A percentile compares a stretch with the other conserved stretches of the same genome.
These are phyloP conservation scores for Drosophila multiciliata DNA, from an alignment of 2,888 invertebrate species.

Conservation along the genomic window DNA sequence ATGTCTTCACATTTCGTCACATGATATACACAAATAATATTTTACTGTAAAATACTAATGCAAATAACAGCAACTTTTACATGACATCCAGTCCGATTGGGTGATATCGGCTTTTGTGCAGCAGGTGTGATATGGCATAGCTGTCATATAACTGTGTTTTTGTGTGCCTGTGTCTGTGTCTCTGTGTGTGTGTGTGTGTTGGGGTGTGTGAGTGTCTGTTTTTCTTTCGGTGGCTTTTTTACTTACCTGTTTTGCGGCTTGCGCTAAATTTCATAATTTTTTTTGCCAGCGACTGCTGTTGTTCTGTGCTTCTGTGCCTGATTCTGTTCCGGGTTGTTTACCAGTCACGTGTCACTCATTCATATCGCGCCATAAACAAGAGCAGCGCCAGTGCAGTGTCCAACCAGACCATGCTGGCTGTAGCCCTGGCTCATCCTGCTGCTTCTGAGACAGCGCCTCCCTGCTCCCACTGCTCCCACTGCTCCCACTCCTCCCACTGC, in stretches of 20 bases:
- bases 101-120: slow-evolving; percentile 48
- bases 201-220: slow-evolving; percentile 12
- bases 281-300: slow-evolving; percentile 38
- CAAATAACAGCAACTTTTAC: background rate
- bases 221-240: slow-evolving; percentile 31
- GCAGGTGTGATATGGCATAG: slow-evolving; percentile 75
- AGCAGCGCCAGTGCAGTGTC: slow-evolving; percentile 33
- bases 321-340: slow-evolving; percentile 46
- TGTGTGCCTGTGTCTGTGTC: slow-evolving; percentile 10
- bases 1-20: background rate
- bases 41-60: background rate
- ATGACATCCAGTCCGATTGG: slow-evolving; percentile 20
- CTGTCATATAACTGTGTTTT: slow-evolving; percentile 48
- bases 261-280: slow-evolving; percentile 80
- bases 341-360: slow-evolving; percentile 78
- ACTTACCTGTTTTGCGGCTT: slow-evolving; percentile 57
- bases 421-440: background rate
- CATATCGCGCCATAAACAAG: slow-evolving; percentile 77
- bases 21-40: background rate
- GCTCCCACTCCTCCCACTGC: background rate
- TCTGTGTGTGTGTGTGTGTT: slow-evolving; percentile 4
- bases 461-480: background rate
- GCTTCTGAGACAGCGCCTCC: background rate
- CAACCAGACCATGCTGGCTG: slow-evolving; percentile 17
- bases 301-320: slow-evolving; percentile 13